phyloP scores from a whole-genome alignment of 2,797 vertebrate genomes.

The Eulemur coronatus region DNA sequence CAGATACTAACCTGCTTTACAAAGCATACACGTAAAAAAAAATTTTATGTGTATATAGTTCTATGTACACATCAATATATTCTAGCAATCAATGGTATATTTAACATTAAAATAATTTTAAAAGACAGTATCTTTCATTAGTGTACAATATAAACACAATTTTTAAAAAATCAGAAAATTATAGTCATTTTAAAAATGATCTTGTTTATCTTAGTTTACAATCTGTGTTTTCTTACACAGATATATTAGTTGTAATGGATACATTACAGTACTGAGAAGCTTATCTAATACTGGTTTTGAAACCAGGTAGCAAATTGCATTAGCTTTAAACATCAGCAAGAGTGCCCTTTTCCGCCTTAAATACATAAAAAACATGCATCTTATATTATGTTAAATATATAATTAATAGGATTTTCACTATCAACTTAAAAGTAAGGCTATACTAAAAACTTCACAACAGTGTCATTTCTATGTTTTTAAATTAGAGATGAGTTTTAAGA shows the following conservation, averaged over 20 bases:
- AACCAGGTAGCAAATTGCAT: not conserved
- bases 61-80: not conserved
- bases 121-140: not conserved
- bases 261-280: not conserved
- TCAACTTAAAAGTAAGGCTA: not conserved
- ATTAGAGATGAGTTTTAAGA: not conserved
- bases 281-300: not conserved
- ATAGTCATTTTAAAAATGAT: not conserved
- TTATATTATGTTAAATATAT: not conserved
- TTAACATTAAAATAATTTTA: not conserved
- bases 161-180: not conserved
- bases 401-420: not conserved
- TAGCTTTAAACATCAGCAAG: not conserved
- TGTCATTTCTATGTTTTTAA: not conserved
- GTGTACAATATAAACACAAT: not conserved
- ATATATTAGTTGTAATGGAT: not conserved
- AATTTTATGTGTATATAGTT: not conserved
- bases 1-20: not conserved
- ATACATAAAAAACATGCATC: not conserved
- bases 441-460: not conserved
- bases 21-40: not conserved
- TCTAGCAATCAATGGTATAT: not conserved
- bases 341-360: not conserved
- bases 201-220: not conserved
- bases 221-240: not conserved